Base-by-base conservation (phyloP, 2,888 invertebrate species). In the Drosophila maculinotata region DNA sequence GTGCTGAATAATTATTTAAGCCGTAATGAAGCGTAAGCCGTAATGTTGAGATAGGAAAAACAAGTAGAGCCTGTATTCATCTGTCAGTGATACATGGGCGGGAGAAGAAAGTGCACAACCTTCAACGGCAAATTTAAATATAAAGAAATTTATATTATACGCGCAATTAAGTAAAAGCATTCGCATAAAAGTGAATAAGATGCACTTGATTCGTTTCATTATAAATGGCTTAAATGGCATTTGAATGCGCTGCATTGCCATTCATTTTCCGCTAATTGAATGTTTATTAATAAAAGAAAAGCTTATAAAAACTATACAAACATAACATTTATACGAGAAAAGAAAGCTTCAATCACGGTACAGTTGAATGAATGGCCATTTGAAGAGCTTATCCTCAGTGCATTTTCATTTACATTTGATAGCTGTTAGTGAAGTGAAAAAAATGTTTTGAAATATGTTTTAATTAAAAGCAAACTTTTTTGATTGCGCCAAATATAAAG, bases 401-500 rank as follows among this genome's bases (percentile, higher is more conserved):
- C 39, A 52, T 41, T 68, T 69, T 76, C 63, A 58, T 64, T 68
- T 69, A 44, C 58, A 60, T 77, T 81, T 78, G 69, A 75, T 70
- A 69, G 53, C 62, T 59, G 52, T 67, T 58, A 58, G 64, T 48
- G 54, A 68, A 56, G 41, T 25, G 42, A 31, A 70, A 51, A 66
- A 48, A 56, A 15, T 25, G 38, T 36, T 64, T 60, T 41, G 64
- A 84, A 85, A 85, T 82, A 83, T 82, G 71, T 78, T 85, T 83
- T 83, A 83, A 83, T 83, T 83, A 83, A 85, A 85, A 70, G 67
- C 69, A 72, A 79, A 79, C 69, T 82, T 72, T 51, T 63, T 66
- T 69, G 74, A 76, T 70, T 70, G 68, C 83, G 12, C 49, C 48
- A 44, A 58, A 56, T 44, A 48, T 35, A 41, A 54, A 54, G 15